Evolutionary conservation across 2,797 vertebrate species (phyloP), one percentile per base, ranked within the genome.

Genomic region (Helostoma temminkii): DNA sequence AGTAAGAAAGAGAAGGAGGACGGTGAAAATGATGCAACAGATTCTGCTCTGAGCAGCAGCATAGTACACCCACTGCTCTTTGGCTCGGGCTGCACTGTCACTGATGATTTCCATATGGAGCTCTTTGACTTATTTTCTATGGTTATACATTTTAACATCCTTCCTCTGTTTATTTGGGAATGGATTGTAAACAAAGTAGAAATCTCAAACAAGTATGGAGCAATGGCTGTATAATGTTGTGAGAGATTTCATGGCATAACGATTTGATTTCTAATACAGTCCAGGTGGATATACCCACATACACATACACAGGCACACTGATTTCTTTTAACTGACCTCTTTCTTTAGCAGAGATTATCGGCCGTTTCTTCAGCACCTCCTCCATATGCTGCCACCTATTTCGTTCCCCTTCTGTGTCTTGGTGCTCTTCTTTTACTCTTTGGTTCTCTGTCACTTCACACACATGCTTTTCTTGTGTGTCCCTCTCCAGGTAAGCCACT

Each of bases 271-370:
- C 14, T 84, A 88, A 89, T 66, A 45, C 25, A 50, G 28, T 63
- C 84, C 88, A 89, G 83, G 73, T 82, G 83, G 54, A 74, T 6
- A 12, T 22, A 52, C 26, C 62, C 50, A 74, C 32, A 75, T 54
- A 58, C 48, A 66, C 48, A 56, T 34, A 49, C 50, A 73, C 39
- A 65, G 41, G 71, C 34, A 76, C 52, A 56, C 46, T 63, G 45
- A 12, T 48, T 48, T 47, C 63, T 37, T 78, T 28, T 2, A 37
- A 92, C 94, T 90, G 58, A 95, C 94, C 94, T 92, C 88, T 89
- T 82, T 93, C 93, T 81, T 86, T 83, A 5, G 89, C 93, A 50
- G 94, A 92, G 67, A 95, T 95, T 49, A 93, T 85, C 7, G 94
- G 93, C 41, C 92, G 85, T 77, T 74, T 92, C 85, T 83, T 93